Evolutionary conservation across 2,888 invertebrate species (phyloP).

Genomic region (Scrobipalpa atriplicella): DNA sequence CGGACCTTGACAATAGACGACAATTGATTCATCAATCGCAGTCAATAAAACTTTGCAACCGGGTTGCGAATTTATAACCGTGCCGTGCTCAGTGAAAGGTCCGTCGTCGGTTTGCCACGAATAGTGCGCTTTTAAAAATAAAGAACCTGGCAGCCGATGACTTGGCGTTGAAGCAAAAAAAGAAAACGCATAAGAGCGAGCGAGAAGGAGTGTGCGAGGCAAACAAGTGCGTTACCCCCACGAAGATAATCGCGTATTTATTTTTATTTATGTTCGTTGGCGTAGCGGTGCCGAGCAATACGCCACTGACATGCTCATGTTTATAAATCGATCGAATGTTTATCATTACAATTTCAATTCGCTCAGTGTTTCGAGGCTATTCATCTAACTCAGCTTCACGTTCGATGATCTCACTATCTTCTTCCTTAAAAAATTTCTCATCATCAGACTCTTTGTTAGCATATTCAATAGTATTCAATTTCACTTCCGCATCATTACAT

Average conservation of each 20-base stretch:
- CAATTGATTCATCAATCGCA: constrained; percentile 30
- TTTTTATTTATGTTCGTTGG: constrained; percentile 62
- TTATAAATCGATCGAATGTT: constrained; percentile 43
- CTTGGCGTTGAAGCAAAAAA: constrained; percentile 67
- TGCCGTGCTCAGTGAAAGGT: constrained; percentile 69
- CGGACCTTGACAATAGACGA: constrained; percentile 34
- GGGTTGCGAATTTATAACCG: constrained; percentile 38
- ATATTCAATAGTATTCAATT: neutral
- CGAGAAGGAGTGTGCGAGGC: constrained; percentile 60
- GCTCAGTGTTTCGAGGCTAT: constrained; percentile 24
- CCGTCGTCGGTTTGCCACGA: constrained; percentile 60
- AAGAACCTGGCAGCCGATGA: constrained; percentile 73
- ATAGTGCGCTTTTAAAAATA: constrained; percentile 67
- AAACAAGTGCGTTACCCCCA: constrained; percentile 81
- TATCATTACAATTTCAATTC: constrained; percentile 38
- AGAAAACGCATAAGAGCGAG: constrained; percentile 58
- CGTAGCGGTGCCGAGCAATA: constrained; percentile 48
- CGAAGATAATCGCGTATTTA: constrained; percentile 73
- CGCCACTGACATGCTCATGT: constrained; percentile 37
- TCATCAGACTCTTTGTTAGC: neutral
- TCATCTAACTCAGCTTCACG: constrained; percentile 20
- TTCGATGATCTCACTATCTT: constrained; percentile 11
- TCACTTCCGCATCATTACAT: constrained; percentile 21
- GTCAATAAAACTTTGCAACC: constrained; percentile 36
- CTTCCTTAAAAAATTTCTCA: neutral